A percentile compares a stretch with the other conserved stretches of the same genome.
These are phyloP conservation scores for Hypanus sabinus DNA, from an alignment of 2,113 vertebrate genomes.

Conservation along the genomic window DNA sequence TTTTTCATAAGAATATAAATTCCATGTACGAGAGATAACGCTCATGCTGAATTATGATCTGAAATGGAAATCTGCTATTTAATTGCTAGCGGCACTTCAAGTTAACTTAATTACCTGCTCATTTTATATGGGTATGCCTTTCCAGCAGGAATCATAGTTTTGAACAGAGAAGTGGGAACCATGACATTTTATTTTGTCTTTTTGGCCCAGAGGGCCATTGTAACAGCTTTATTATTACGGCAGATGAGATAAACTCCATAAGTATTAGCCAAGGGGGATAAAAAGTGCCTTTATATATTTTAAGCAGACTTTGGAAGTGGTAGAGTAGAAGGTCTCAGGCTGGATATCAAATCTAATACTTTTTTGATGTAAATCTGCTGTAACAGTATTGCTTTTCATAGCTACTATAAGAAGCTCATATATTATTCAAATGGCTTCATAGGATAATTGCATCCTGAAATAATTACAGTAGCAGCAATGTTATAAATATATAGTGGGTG, in stretches of 20 bases:
- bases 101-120: neutral
- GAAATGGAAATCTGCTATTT: neutral
- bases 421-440: neutral
- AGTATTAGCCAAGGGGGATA: neutral
- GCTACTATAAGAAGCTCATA: neutral
- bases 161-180: neutral
- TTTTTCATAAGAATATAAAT: neutral
- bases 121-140: neutral
- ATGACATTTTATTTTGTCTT: neutral
- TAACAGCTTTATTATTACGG: neutral
- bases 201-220: neutral
- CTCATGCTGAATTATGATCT: neutral
- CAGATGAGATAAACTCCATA: neutral
- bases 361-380: neutral
- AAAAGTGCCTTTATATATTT: neutral
- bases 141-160: neutral
- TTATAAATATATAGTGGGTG: neutral
- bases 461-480: neutral
- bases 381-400: neutral
- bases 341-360: neutral
- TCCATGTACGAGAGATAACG: neutral
- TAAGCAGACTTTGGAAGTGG: neutral
- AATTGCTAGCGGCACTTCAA: neutral
- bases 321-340: neutral
- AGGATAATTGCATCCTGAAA: neutral